Conservation (phyloP, 1,140 invertebrate genomes). For the Tyrophagus putrescentiae region DNA sequence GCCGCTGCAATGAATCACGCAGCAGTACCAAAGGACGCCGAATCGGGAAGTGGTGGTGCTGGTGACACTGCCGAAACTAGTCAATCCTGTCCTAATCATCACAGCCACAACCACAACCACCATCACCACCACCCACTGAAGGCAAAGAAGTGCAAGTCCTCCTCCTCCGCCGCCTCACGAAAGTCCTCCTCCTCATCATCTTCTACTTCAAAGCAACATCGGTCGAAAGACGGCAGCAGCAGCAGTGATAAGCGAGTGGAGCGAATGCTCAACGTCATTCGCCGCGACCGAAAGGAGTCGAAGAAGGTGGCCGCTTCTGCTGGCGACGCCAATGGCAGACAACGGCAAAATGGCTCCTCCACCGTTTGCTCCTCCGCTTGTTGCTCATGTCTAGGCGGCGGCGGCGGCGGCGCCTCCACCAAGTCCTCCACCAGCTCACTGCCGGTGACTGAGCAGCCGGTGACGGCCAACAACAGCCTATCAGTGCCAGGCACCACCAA, state of each 20-base stretch:
- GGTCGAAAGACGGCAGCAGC: neutral
- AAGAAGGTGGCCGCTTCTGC: neutral
- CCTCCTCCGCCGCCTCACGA: too few species aligned
- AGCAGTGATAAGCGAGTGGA: neutral
- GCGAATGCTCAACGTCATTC: neutral
- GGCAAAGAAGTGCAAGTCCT: neutral
- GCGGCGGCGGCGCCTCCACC: too few species aligned
- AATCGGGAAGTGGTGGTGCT: too few species aligned
- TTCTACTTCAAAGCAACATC: too few species aligned
- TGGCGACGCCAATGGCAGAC: neutral
- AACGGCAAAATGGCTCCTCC: neutral
- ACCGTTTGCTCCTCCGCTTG: neutral
- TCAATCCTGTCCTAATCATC: too few species aligned
- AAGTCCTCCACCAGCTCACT: neutral
- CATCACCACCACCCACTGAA: neutral
- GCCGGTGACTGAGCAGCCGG: too few species aligned
- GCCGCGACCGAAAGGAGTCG: neutral
- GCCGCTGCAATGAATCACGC: too few species aligned
- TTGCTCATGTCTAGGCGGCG: too few species aligned
- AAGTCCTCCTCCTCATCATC: too few species aligned
- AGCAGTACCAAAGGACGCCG: too few species aligned
- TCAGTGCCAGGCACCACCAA: neutral
- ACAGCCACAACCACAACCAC: neutral
- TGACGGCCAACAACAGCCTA: neutral
- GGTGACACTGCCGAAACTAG: too few species aligned